Conservation (phyloP, 2,113 vertebrate species). For the Psilopogon haemacephalus region DNA sequence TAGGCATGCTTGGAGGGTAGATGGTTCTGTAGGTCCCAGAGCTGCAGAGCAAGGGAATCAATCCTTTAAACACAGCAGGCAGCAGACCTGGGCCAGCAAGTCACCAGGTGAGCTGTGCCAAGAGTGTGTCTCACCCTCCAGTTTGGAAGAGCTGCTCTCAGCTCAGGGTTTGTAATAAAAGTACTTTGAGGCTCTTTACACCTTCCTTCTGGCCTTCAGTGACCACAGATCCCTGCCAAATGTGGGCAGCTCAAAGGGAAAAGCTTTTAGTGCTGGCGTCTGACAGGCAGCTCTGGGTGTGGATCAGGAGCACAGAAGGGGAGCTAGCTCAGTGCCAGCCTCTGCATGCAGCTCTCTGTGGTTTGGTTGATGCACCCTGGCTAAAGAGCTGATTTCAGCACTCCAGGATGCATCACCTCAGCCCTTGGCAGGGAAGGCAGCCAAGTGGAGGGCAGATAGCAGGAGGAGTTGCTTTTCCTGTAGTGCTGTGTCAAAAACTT, state of each 20-base stretch:
- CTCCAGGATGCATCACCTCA: not conserved
- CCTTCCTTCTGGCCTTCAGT: not conserved
- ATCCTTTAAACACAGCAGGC: not conserved
- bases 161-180: not conserved
- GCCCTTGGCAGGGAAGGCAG: not conserved
- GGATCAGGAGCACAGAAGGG: not conserved
- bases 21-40: not conserved
- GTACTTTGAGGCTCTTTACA: not conserved
- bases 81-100: not conserved
- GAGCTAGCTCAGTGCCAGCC: not conserved
- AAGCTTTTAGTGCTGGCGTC: not conserved
- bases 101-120: not conserved
- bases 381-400: not conserved
- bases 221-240: not conserved
- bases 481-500: not conserved
- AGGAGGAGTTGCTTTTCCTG: not conserved
- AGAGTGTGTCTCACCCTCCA: not conserved
- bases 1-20: not conserved
- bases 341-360: not conserved
- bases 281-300: not conserved
- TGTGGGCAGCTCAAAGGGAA: not conserved
- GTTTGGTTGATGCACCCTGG: rapidly evolving
- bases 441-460: not conserved
- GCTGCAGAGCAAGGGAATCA: not conserved
- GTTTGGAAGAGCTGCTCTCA: not conserved